A percentile compares a stretch with the other conserved stretches of the same genome.
Evolutionary conservation across 1,140 invertebrate genomes (phyloP).

Genomic region (Daktulosphaira vitifoliae): DNA sequence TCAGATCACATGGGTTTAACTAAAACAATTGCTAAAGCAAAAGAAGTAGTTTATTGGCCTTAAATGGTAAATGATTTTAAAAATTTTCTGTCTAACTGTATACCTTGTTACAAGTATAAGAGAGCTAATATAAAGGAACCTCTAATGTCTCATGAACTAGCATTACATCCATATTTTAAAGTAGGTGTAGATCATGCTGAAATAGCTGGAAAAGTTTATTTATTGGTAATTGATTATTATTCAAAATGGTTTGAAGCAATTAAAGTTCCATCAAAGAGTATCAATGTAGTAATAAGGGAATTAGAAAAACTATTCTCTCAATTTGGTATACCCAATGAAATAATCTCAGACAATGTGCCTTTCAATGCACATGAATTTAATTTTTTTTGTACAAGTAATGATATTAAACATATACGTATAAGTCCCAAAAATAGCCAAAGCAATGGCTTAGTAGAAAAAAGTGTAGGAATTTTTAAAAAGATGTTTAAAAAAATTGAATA

Average conservation of each 20-base stretch:
- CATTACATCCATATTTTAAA: constrained; percentile 6
- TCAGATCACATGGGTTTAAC: neutral
- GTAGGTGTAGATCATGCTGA: neutral
- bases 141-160: neutral
- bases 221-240: neutral
- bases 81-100: neutral
- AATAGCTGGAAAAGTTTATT: neutral
- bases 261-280: neutral
- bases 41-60: neutral
- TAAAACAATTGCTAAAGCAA: constrained; percentile 5
- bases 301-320: neutral
- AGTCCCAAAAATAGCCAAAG: constrained; percentile 32
- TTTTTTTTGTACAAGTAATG: constrained; percentile 23
- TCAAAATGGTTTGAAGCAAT: constrained; percentile 8
- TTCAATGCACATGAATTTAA: constrained; percentile 19
- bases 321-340: neutral
- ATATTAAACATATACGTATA: constrained; percentile 3
- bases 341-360: neutral
- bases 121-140: constrained; percentile 17
- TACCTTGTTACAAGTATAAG: constrained; percentile 9
- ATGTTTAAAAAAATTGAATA: constrained; percentile 39
- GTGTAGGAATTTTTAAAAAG: constrained; percentile 33
- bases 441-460: constrained; percentile 34
- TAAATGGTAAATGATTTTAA: neutral
- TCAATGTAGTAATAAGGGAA: neutral